Base-by-base conservation (phyloP, 2,888 invertebrate genomes). In the Leucania comma region DNA sequence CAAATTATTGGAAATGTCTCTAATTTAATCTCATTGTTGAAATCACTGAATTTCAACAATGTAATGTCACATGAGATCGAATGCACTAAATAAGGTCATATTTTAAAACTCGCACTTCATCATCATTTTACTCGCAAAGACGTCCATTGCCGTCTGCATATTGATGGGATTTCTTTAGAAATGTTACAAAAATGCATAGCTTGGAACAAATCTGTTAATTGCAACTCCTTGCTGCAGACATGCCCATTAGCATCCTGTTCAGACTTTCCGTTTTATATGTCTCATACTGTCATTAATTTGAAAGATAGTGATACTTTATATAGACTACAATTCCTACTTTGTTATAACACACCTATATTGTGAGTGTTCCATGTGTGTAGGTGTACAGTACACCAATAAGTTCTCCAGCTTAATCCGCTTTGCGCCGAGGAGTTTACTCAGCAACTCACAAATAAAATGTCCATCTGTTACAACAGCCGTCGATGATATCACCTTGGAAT, bases 401-500 rank as follows among this genome's bases (percentile, higher is more conserved):
- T 46, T 68, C 8, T 20, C 9, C 14, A 14, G 26, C 32, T n/a
- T 20, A 48, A 35, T 26, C 17, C 32, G 14, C 17, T 24, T n/a
- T 8, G 17, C 24, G 35, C 9, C 26, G n/a, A 26, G 20, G 10
- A 22, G 38, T 17, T 42, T 6, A 42, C 42, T 42, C 17, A 42
- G 14, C 20, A 42, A 42, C 9, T 20, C 24, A 14, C 35, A 24
- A 35, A 24, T 62, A 51, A 35, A 42, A 24, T 56, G 24, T n/a
- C 60, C 60, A 60, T 17, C 48, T 53, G 29, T 53, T 22, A 26
- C 10, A 48, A 32, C 46, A 69, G 42, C 46, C 17, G 17, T 29
- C 46, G 8, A n/a, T 6, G 5, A 26, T 48, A 35, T 14, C 29
- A 24, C 29, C 72, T 72, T 72, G 29, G 20, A 50, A 58, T 50